A percentile compares a stretch with the other conserved stretches of the same genome.
phyloP scores from a whole-genome alignment of 2,888 invertebrate species.

The Oscheius sp. region DNA sequence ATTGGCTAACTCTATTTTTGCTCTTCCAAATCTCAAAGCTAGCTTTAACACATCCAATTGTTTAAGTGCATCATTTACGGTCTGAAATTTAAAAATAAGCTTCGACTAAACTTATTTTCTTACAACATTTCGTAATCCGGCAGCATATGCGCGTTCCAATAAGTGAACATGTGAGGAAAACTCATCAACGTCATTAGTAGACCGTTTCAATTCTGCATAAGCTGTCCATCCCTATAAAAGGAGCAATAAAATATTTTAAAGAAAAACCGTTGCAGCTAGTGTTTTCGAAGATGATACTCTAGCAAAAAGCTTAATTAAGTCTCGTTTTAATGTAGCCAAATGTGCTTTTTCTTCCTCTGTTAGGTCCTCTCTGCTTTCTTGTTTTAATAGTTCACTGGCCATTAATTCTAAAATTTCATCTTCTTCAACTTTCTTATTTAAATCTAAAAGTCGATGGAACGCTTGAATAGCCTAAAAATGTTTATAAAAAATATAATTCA shows the following conservation, averaged over 20 bases:
- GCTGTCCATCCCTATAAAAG: conserved; percentile 29
- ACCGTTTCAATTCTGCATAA: conserved; percentile 45
- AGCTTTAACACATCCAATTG: conserved; percentile 41
- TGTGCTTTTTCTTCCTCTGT: conserved; percentile 18
- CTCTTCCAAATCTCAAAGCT: conserved; percentile 34
- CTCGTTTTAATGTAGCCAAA: conserved; percentile 31
- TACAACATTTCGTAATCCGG: too few relatives aligned
- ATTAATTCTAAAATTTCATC: conserved; percentile 47
- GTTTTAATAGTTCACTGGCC: conserved; percentile 33
- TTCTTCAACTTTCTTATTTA: conserved; percentile 71
- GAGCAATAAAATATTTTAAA: neutral
- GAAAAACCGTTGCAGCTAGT: conserved; percentile 29
- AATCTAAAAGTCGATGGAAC: conserved; percentile 84
- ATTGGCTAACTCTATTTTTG: conserved; percentile 39
- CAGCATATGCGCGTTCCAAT: conserved; percentile 38
- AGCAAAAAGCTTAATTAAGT: conserved; percentile 45
- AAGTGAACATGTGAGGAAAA: conserved; percentile 47
- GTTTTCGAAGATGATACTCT: conserved; percentile 44
- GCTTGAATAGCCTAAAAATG: conserved; percentile 80
- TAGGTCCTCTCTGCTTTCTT: conserved; percentile 5
- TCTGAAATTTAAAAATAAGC: too few relatives aligned
- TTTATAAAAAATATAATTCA: neutral
- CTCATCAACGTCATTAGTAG: conserved; percentile 33
- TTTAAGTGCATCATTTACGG: too few relatives aligned
- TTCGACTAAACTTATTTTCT: too few relatives aligned